Conservation (phyloP, 2,888 invertebrate species). For the Meganola albula region DNA sequence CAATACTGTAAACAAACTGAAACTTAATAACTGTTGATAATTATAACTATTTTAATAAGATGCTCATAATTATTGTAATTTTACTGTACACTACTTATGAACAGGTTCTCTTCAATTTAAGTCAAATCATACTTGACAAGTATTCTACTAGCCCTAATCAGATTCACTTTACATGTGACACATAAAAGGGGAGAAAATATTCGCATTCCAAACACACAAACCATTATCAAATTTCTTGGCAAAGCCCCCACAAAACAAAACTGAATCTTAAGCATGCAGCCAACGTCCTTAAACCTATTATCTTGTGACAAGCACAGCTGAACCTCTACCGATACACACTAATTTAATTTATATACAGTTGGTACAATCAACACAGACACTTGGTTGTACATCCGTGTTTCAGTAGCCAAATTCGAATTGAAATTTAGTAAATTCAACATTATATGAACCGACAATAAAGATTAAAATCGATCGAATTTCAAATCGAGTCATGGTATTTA, state of each 20-base stretch:
- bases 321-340: conserved; percentile 38
- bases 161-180: too few relatives aligned
- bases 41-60: too few relatives aligned
- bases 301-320: conserved; percentile 54
- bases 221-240: conserved; percentile 33
- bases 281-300: conserved; percentile 50
- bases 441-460: too few relatives aligned
- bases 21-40: too few relatives aligned
- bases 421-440: conserved; percentile 34
- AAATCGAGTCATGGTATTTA: conserved; percentile 34
- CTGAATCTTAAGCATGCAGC: conserved; percentile 38
- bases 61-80: too few relatives aligned
- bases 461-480: conserved; percentile 10
- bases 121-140: too few relatives aligned
- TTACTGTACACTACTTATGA: too few relatives aligned
- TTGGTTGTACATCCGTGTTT: conserved; percentile 64
- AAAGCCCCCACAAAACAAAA: conserved; percentile 37
- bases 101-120: too few relatives aligned
- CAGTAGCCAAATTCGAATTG: too few relatives aligned
- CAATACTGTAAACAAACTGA: too few relatives aligned
- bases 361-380: conserved; percentile 67
- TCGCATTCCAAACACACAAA: conserved; percentile 20
- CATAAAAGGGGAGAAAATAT: conserved; percentile 7
- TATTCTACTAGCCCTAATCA: too few relatives aligned
- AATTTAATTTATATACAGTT: conserved; percentile 42